A percentile compares a stretch with the other conserved stretches of the same genome.
Evolutionary conservation across 2,113 vertebrate species (phyloP).

Genomic region (Platysteira castanea): DNA sequence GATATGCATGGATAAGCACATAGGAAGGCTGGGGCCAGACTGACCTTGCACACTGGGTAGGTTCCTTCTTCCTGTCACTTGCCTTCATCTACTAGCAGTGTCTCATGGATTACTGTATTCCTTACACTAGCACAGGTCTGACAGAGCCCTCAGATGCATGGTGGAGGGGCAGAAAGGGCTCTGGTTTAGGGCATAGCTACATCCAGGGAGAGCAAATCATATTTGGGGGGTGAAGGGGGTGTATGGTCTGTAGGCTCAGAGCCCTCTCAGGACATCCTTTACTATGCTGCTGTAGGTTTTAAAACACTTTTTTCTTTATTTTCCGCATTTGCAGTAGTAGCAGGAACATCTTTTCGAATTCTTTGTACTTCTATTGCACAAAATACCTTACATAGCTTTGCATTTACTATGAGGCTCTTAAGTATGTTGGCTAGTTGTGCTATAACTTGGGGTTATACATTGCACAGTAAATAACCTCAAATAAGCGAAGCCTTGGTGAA

Average conservation of each 20-base stretch:
- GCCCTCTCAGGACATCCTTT: background rate
- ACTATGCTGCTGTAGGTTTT: background rate
- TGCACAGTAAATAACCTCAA: background rate
- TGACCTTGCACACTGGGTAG: background rate
- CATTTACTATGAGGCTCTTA: background rate
- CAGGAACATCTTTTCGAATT: background rate
- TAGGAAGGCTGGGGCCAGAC: background rate
- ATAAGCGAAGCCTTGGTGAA: background rate
- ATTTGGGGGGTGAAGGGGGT: background rate
- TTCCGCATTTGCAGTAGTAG: background rate
- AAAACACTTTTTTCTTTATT: background rate
- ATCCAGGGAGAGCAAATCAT: background rate
- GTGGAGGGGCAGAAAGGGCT: background rate
- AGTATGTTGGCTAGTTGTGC: background rate
- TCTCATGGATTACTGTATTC: accelerated
- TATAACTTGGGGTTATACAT: background rate
- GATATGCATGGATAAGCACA: background rate
- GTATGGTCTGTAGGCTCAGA: background rate
- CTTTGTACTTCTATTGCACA: background rate
- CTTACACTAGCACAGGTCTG: background rate
- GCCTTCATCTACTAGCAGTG: background rate
- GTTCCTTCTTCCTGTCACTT: background rate
- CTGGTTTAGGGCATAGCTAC: background rate
- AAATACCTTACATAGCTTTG: background rate
- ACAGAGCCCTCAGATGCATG: background rate